phyloP scores from a whole-genome alignment of 2,113 vertebrate genomes.

The Alethe diademata region DNA sequence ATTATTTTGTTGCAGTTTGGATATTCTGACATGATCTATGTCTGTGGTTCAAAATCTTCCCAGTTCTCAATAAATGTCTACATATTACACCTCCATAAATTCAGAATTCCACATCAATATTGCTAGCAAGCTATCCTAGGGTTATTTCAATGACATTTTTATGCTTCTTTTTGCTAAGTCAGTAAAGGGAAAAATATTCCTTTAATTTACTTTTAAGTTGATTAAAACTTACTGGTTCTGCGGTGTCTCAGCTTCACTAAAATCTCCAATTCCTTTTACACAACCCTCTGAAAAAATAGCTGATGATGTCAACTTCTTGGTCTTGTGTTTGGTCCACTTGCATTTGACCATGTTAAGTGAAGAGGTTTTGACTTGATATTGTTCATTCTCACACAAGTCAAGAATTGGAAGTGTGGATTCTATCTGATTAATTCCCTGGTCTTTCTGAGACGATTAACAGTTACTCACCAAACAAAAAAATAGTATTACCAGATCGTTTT shows the following conservation, averaged over 20 bases:
- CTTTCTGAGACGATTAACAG: neutral
- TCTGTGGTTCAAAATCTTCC: neutral
- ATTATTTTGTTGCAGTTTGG: neutral
- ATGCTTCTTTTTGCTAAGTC: neutral
- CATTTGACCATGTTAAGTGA: neutral
- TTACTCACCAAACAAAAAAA: neutral
- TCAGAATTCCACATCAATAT: neutral
- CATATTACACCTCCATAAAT: neutral
- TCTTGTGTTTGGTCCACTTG: neutral
- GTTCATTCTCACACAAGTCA: neutral
- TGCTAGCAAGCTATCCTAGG: neutral
- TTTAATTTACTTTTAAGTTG: neutral
- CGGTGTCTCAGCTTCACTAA: neutral
- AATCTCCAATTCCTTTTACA: neutral
- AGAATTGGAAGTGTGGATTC: neutral
- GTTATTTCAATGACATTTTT: neutral
- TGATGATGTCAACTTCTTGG: neutral
- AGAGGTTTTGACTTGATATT: neutral
- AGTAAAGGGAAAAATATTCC: neutral
- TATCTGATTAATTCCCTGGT: neutral
- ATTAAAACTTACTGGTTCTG: neutral
- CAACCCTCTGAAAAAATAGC: neutral
- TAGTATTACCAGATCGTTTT: neutral
- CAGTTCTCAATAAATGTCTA: neutral
- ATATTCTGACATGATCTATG: neutral